Conservation (phyloP, 2,797 vertebrate genomes). For the Hozukius guyotensis region DNA sequence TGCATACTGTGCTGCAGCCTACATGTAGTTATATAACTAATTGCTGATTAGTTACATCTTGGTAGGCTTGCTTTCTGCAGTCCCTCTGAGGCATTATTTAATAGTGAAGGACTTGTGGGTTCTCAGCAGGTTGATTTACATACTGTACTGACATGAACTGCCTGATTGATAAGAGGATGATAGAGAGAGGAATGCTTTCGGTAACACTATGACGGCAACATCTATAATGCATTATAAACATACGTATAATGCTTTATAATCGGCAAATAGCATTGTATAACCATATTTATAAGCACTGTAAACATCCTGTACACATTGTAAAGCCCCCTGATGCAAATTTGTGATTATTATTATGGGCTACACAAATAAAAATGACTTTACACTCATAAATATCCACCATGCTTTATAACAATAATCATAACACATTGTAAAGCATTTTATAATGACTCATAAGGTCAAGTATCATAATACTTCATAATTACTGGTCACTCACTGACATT, state of each 20-base stretch:
- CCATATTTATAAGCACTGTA: not conserved
- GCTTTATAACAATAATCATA: not conserved
- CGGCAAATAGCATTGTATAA: rapidly evolving
- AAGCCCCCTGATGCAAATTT: no score
- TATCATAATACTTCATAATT: not conserved
- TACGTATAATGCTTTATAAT: not conserved
- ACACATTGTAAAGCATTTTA: not conserved
- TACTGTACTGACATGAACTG: not conserved
- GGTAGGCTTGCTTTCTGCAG: not conserved
- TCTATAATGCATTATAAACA: not conserved
- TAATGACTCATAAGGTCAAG: not conserved
- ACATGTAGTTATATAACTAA: slow-evolving; percentile 8
- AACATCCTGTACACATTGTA: rapidly evolving
- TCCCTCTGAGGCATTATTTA: not conserved
- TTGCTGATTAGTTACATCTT: slow-evolving; percentile 21
- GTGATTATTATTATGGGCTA: no score
- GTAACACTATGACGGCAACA: not conserved
- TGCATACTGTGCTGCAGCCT: not conserved
- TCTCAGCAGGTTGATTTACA: not conserved
- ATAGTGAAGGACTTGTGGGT: not conserved
- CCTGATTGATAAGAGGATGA: not conserved
- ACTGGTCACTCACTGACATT: not conserved
- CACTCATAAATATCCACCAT: not conserved
- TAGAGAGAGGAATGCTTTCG: no score
- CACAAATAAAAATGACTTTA: no score